Evolutionary conservation across 1,140 invertebrate genomes (phyloP), one percentile per base, ranked within the genome.

Genomic region (Pseudomyrmex concolor): DNA sequence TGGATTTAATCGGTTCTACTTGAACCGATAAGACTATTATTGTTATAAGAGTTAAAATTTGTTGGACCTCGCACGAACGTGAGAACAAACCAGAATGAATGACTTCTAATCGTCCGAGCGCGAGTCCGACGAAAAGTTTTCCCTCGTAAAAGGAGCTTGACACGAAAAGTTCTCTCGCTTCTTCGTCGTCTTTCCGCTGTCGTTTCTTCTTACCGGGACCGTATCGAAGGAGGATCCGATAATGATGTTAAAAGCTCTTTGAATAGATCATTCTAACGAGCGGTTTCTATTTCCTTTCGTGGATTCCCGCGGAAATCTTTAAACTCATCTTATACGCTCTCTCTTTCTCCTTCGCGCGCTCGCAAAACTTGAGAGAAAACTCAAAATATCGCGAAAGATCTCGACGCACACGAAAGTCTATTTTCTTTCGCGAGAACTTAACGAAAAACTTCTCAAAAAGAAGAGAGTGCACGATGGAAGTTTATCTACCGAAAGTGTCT

Each of bases 211-310:
- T 59, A 55, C 22, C 55, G n/a, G 17, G 25, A 55, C 22, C 12
- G 9, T 8, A 8, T 43, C 51, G 8, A 17, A 66, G 17, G 67
- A 63, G 50, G 48, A 88, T 57, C 71, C 63, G 45, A 87, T 88
- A 89, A 89, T 84, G 87, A 88, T 88, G 86, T 86, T 88, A 86
- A 85, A 89, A 84, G 68, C 51, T 45, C 60, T 43, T 54, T 74
- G 57, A 83, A 88, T 83, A 45, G 78, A 22, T 76, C 84, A 76
- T 80, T 67, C 73, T 89, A 86, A 88, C 78, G 62, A 86, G 78
- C 64, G 59, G 59, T 80, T 87, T 87, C 82, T 86, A 60, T 57
- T 81, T 80, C 54, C 70, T 76, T 66, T 71, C 63, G 51, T 43
- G 45, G 13, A 63, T 66, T 83, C 60, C 54, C 63, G 77, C 19